phyloP scores from a whole-genome alignment of 1,140 invertebrate genomes.

The Amphibalanus amphitrite region DNA sequence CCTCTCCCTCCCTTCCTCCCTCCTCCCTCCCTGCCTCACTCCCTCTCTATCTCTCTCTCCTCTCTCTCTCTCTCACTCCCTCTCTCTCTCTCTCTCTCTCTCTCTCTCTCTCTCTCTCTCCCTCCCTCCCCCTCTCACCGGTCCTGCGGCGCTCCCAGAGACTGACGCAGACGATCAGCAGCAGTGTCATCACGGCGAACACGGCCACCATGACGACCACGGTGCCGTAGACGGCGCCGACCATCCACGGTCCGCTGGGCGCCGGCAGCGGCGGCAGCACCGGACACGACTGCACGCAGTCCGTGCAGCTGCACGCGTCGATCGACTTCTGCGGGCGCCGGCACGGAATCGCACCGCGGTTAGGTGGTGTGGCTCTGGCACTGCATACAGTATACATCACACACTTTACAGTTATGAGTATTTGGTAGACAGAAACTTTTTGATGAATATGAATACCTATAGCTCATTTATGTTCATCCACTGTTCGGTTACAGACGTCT shows the following conservation, averaged over 20 bases:
- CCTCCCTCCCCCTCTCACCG: not conserved
- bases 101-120: no score
- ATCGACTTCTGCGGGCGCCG: not conserved
- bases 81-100: no score
- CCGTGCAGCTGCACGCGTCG: slow-evolving; percentile 67
- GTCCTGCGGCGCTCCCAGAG: not conserved
- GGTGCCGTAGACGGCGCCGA: slow-evolving; percentile 54
- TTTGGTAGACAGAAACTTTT: not conserved
- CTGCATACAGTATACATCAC: not conserved
- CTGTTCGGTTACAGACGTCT: not conserved
- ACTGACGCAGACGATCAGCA: not conserved
- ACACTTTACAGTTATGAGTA: no score
- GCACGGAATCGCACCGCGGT: not conserved
- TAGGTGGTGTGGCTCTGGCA: not conserved
- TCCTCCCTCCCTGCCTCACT: no score
- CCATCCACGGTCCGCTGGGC: slow-evolving; percentile 41
- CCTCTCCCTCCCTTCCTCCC: no score
- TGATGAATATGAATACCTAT: not conserved
- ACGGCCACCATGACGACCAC: slow-evolving; percentile 55
- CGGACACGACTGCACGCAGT: slow-evolving; percentile 66
- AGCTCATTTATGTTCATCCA: not conserved
- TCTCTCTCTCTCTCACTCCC: no score
- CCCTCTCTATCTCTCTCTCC: no score
- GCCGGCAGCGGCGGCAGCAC: slow-evolving; percentile 45
- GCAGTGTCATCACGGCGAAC: slow-evolving; percentile 32